Base-by-base conservation (phyloP, 1,140 invertebrate genomes). In the Trachymyrmex septentrionalis region DNA sequence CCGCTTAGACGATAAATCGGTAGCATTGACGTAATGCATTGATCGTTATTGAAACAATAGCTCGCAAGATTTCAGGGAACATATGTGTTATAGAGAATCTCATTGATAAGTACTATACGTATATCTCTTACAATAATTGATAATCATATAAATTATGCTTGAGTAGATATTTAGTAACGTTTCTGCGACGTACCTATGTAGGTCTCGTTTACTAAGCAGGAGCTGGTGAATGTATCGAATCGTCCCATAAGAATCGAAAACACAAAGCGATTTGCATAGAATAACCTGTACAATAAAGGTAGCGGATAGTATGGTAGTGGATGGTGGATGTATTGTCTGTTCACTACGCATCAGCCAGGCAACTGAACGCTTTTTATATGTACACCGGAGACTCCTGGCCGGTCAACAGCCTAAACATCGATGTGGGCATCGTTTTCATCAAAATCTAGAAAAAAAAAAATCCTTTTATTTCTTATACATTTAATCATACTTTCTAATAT, bases 371-470 rank as follows among this genome's bases (percentile, higher is more conserved):
- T 97, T 84, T 57, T 84, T 97, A 98, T 96, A 99, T 99, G 96
- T 99, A 99, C 95, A 99, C 98, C 91, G 99, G 99, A 94, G 98
- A 99, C 96, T 99, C 99, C 96, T 99, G 99, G 82, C 99, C 99
- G 85, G 99, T 99, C 93, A 99, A 96, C 94, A 99, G 96, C 92
- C 99, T 97, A 96, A 99, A 99, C 98, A 99, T 99, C 73, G 99
- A 99, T 85, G 99, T 99, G 87, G 99, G 99, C 99, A 99, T 99
- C 72, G 99, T 99, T 96, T 99, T 99, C 99, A 99, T 99, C 88
- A 99, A 96, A 92, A 99, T 99, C 99, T 99, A 96, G 30, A 34
- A 97, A 97, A 67, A 85, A 55, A 38, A 55, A 34, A 50, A 0
- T 14, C 48, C 3, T 19, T 34, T 14, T 30, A 2, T 44, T 44